phyloP scores from a whole-genome alignment of 2,113 vertebrate genomes.

The Odontesthes bonariensis region DNA sequence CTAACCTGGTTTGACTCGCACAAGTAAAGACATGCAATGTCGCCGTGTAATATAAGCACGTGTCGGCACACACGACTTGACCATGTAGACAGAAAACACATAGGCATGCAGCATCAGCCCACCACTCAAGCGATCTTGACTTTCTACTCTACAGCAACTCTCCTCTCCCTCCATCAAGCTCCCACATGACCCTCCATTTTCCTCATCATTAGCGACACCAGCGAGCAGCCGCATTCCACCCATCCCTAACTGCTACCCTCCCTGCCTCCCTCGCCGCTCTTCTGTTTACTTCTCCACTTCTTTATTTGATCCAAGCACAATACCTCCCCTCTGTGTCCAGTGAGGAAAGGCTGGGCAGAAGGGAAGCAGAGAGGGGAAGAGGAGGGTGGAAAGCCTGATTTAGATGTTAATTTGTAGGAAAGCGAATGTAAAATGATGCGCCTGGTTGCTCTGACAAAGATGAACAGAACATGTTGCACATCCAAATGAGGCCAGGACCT shows the following conservation, averaged over 20 bases:
- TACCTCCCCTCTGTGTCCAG: conserved; percentile 40
- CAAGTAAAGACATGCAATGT: conserved; percentile 29
- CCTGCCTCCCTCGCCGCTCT: conserved; percentile 51
- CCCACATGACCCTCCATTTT: conserved; percentile 74
- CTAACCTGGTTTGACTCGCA: conserved; percentile 48
- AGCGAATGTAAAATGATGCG: conserved; percentile 40
- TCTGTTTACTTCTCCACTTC: conserved; percentile 71
- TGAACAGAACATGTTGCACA: conserved; percentile 20
- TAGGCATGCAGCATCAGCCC: conserved; percentile 48
- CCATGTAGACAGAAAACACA: conserved; percentile 29
- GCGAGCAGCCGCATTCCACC: conserved; percentile 48
- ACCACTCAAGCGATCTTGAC: conserved; percentile 66
- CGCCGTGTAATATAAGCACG: conserved; percentile 43
- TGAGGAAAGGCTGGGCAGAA: not conserved
- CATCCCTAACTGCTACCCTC: conserved; percentile 30
- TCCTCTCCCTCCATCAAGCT: conserved; percentile 59
- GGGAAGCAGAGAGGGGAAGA: not conserved
- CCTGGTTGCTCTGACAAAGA: conserved; percentile 20
- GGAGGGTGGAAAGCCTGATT: conserved; percentile 6
- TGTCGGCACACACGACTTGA: conserved; percentile 32
- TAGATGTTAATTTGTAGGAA: conserved; percentile 40
- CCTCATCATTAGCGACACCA: conserved; percentile 74
- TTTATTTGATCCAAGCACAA: conserved; percentile 61
- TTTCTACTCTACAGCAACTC: conserved; percentile 49
- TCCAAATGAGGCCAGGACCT: conserved; percentile 21